Conservation (phyloP, 2,113 vertebrate genomes). For the Albula goreensis region DNA sequence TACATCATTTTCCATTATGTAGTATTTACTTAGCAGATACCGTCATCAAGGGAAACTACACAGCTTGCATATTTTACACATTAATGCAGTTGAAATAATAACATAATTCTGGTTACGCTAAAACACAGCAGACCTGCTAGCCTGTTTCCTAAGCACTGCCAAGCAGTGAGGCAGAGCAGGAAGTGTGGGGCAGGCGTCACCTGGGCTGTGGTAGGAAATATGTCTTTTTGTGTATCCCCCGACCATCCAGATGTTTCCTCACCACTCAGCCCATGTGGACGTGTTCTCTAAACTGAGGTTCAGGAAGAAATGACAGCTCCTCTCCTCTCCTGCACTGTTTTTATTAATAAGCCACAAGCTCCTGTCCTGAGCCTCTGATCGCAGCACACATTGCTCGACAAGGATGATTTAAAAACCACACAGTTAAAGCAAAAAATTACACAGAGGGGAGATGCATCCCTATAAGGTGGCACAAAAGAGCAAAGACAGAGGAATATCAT, state of each 20-base stretch:
- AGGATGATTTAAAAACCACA: not conserved
- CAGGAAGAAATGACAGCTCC: not conserved
- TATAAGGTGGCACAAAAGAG: too few species aligned
- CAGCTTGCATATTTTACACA: not conserved
- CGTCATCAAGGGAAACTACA: not conserved
- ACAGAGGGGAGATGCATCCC: not conserved
- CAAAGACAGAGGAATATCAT: not conserved
- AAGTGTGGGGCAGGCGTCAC: not conserved
- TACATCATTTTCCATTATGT: too few species aligned
- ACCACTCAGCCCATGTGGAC: not conserved
- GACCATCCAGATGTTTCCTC: not conserved
- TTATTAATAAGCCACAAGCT: not conserved
- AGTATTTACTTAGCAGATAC: not conserved
- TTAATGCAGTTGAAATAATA: not conserved
- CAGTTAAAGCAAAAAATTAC: not conserved
- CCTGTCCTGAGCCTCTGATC: not conserved
- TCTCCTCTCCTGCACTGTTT: not conserved
- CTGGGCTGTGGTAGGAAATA: not conserved
- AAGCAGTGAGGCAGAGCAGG: not conserved
- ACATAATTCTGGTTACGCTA: not conserved
- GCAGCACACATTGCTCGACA: not conserved
- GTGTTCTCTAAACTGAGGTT: not conserved
- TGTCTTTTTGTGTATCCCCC: not conserved
- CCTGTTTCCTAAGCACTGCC: not conserved
- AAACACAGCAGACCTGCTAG: not conserved